Evolutionary conservation across 2,113 vertebrate species (phyloP), one percentile per base, ranked within the genome.

Genomic region (Planiliza haematocheilus): DNA sequence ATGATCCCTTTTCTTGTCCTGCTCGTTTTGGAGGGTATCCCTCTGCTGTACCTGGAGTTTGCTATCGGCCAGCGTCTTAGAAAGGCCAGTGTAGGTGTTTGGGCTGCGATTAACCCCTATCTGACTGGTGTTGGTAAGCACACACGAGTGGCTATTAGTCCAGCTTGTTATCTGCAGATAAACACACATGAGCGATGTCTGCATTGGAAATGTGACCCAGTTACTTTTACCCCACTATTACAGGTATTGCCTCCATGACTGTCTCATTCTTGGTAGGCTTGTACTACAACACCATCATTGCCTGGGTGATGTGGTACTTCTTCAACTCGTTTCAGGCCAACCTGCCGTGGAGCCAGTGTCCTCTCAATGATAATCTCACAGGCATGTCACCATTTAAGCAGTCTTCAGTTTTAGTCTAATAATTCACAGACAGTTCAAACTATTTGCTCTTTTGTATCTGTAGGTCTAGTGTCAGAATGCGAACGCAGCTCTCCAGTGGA

Each of bases 291-390:
- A 96, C 95, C 58, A 99, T 99, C 89, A 96, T 99, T 82, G 95
- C 96, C 73, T 97, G 95, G 93, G 95, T 99, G 75, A 94, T 98
- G 95, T 99, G 97, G 97, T 99, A 99, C 88, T 96, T 99, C 86
- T 99, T 97, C 94, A 99, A 98, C 91, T 99, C 97, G 62, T 97
- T 99, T 77, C 97, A 99, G 92, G 89, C 94, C 0, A 97, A 97
- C 2, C 87, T 99, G 70, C 97, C 97, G 0, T 99, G 97, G 97
- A 98, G 93, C 34, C 68, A 73, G 0, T 99, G 97, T 41, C 97
- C 97, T 1, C 82, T 97, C 24, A 94, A 92, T 7, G 30, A 14
- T 0, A 97, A 94, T 89, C 81, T 0, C 13, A 97, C 96, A 90
- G 96, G 97, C 99, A 88, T 9, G 43, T 1, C 11, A 10, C 68